Evolutionary conservation across 2,888 invertebrate genomes (phyloP), one percentile per base, ranked within the genome.

Genomic region (Diarsia rubi): DNA sequence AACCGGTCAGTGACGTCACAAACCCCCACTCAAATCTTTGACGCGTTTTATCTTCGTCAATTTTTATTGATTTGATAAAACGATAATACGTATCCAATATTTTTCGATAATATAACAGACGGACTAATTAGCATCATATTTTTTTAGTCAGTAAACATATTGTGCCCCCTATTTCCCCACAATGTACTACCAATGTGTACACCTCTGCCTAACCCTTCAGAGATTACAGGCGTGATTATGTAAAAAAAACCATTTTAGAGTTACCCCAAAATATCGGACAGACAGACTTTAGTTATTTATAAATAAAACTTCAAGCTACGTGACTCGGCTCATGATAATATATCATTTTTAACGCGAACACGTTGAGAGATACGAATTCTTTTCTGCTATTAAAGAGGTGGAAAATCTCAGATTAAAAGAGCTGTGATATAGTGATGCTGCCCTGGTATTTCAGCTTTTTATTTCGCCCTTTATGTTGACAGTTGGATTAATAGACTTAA

Each of bases 271-370:
- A 31, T 42, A 3, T 47, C 78, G 45, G 63, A 85, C 70, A 67
- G 66, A 66, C 74, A 66, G 16, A 49, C 1, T 57, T 57, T 19
- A 21, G 42, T 73, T 77, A 63, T 76, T 69, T 67, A 69, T 75
- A 79, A 70, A 69, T n/a, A 79, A 59, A 71, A 47, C 60, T 75
- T 47, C 60, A 67, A 76, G 16, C 75, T 77, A 86, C 86, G 86
- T 81, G 86, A 81, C 81, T 63, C 70, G 62, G 12, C 75, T 49
- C 74, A 75, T 79, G 75, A 68, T n/a, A 69, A 81, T 82, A 68
- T 81, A 86, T 86, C 79, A 86, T 86, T 77, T 79, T 78, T 68
- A 83, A 85, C 75, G 67, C 52, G 59, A 78, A 73, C 70, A 75
- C 83, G 83, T 62, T 81, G 83, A 75, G 75, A 84, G 78, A 83